phyloP scores from a whole-genome alignment of 1,140 invertebrate genomes.

The Orius insidiosus region DNA sequence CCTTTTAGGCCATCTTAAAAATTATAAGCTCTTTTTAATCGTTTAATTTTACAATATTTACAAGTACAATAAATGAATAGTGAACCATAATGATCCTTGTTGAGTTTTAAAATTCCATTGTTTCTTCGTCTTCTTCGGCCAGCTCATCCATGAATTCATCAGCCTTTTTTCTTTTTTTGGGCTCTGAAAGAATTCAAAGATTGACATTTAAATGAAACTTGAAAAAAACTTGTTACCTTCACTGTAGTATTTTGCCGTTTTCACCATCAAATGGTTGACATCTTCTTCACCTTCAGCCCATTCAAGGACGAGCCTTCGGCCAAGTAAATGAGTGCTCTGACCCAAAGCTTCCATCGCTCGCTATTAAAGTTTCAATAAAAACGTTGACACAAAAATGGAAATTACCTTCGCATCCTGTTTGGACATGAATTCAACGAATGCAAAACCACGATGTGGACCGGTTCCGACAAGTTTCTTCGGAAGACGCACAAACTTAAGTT shows the following conservation, averaged over 20 bases:
- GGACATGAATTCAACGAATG: conserved; percentile 83
- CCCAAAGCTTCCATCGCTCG: conserved; percentile 80
- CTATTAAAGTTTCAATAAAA: conserved; percentile 28
- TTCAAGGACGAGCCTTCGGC: conserved; percentile 82
- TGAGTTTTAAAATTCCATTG: too few relatives aligned
- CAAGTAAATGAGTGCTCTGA: conserved; percentile 95
- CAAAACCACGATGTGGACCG: conserved; percentile 85
- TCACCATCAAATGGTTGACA: conserved; percentile 62
- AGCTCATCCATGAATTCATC: too few relatives aligned
- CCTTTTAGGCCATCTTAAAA: too few relatives aligned
- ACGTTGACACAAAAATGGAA: background rate
- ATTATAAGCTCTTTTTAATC: too few relatives aligned
- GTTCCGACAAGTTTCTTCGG: conserved; percentile 74
- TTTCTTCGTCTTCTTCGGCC: too few relatives aligned
- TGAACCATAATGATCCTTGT: too few relatives aligned
- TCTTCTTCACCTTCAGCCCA: conserved; percentile 73
- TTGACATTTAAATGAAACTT: too few relatives aligned
- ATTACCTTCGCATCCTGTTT: conserved; percentile 81
- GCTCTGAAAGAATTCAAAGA: too few relatives aligned
- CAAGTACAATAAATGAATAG: too few relatives aligned
- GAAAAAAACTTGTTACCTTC: background rate
- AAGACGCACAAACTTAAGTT: conserved; percentile 76
- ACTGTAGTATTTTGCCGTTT: conserved; percentile 59
- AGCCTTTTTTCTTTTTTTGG: too few relatives aligned
- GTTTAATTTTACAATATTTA: too few relatives aligned